Conservation (phyloP, 2,797 vertebrate genomes). For the Gadopsis bispinosus region DNA sequence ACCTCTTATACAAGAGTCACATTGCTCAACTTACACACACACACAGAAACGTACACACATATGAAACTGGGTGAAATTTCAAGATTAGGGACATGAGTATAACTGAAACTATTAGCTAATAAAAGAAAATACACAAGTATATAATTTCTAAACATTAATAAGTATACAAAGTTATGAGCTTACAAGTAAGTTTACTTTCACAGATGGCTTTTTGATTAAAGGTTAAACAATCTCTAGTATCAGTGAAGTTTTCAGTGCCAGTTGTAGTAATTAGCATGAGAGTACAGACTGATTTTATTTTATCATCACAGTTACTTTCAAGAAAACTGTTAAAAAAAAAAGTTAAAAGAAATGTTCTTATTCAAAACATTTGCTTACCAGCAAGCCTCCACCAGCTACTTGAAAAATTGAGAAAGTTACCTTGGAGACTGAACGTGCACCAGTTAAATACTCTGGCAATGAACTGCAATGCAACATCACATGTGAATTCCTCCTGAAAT, state of each 20-base stretch:
- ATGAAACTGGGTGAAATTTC: no score
- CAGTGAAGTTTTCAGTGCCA: constrained; percentile 9
- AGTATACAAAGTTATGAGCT: no score
- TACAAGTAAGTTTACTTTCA: no score
- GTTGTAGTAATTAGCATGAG: constrained; percentile 18
- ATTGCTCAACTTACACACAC: no score
- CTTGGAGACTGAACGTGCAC: constrained; percentile 18
- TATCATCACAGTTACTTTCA: constrained; percentile 2
- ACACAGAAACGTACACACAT: no score
- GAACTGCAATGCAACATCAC: background rate
- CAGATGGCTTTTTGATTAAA: constrained; percentile 47
- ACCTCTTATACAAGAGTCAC: no score
- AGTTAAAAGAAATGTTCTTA: background rate
- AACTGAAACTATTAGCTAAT: no score
- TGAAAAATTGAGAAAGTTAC: constrained; percentile 2
- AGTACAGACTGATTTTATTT: constrained; percentile 8
- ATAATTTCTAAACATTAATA: no score
- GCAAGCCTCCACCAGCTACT: background rate
- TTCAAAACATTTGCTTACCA: constrained; percentile 9
- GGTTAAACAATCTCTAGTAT: constrained; percentile 28
- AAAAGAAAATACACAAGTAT: no score
- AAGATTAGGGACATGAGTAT: no score
- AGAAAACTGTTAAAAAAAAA: constrained; percentile 5
- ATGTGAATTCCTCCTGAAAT: background rate
- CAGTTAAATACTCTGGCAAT: constrained; percentile 13